Evolutionary conservation across 2,113 vertebrate species (phyloP), one percentile per base, ranked within the genome.

Genomic region (Bos indicus): DNA sequence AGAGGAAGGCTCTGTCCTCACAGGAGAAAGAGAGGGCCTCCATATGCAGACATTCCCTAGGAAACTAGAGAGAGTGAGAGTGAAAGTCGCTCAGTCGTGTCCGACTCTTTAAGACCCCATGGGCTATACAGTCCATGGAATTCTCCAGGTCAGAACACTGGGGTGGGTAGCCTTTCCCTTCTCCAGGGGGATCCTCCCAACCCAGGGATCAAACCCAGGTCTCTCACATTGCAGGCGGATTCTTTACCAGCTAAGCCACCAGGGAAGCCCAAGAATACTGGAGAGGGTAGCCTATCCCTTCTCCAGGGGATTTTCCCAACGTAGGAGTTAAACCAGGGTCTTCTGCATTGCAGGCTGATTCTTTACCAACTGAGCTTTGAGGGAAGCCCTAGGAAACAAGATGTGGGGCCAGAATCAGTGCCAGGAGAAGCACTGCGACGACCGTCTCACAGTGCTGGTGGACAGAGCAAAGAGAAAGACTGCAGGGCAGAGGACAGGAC

Each of bases 371-470:
- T 71, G 64, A 36, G n/a, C 19, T 36, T n/a, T 36, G 64, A 71
- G n/a, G n/a, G 19, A 71, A 36, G 17, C 64, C n/a, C n/a, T 11
- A 71, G 17, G 56, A 77, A 89, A 54, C 57, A 30, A 93, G 48
- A 59, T 40, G 0, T 46, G 9, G 23, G 60, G 40, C 46, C 57
- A 87, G 83, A 97, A 80, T 59, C 93, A 83, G 28, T n/a, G 40
- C 71, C 36, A 91, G 81, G 9, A 71, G 30, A 52, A 43, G 11
- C 21, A 33, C 19, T n/a, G 4, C 1, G 0, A 36, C 0, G 2
- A 40, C 12, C 46, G 3, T 90, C 48, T n/a, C 36, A 43, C 10
- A 17, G 8, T 13, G 14, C 12, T 11, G 7, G 40, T 7, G 30
- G 52, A 80, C 28, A 83, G 2, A 71, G 25, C 17, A 51, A 84